Percentiles rank a stretch among this genome's conserved stretches.
Conservation (phyloP, 2,113 vertebrate genomes). For the Pterocles burchelli region DNA sequence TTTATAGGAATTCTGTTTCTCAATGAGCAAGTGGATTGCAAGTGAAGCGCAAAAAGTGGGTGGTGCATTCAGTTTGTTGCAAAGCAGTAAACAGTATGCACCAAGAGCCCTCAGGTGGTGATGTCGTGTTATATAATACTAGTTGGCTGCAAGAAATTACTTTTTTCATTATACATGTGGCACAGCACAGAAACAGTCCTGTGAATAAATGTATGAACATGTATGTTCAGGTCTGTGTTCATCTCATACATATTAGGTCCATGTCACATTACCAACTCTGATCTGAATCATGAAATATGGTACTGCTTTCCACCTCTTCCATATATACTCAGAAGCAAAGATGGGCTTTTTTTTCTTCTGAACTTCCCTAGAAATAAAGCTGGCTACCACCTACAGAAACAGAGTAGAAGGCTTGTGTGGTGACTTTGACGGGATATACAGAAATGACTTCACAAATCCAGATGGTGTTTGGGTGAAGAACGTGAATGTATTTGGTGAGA, state of each 20-base stretch:
- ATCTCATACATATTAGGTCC: rapidly evolving
- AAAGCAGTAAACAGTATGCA: neutral
- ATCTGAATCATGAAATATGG: neutral
- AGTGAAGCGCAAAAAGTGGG: neutral
- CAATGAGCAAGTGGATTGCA: neutral
- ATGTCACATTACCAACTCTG: neutral
- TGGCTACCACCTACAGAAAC: conserved; percentile 74
- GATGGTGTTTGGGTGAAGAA: conserved; percentile 67
- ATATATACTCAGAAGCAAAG: neutral
- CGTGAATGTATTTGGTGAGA: conserved; percentile 77
- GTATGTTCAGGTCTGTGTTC: neutral
- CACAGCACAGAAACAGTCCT: neutral
- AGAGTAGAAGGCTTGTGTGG: conserved; percentile 83
- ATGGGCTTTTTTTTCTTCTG: neutral
- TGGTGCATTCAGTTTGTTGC: neutral
- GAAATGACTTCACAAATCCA: conserved; percentile 78
- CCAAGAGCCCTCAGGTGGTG: neutral
- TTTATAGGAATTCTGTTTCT: neutral
- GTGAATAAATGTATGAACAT: neutral
- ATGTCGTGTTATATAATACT: neutral
- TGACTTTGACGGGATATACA: conserved; percentile 75
- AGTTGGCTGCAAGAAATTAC: neutral
- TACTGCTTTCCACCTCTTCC: neutral
- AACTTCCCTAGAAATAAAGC: conserved; percentile 72
- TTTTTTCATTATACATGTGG: neutral